Evolutionary conservation across 2,113 vertebrate species (phyloP).

Genomic region (Conger conger): DNA sequence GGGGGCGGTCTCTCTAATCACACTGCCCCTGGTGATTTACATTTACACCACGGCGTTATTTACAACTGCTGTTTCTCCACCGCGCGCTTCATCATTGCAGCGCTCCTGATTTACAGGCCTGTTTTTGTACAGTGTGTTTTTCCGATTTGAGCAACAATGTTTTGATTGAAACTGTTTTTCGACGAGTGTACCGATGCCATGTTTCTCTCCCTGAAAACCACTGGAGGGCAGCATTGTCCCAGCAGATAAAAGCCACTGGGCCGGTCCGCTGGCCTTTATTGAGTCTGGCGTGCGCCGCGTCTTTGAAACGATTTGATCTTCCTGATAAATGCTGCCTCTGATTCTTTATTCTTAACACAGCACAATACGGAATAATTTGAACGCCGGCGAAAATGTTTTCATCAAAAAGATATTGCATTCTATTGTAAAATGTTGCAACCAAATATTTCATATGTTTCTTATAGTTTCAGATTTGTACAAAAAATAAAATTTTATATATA

Average conservation of each 20-base stretch:
- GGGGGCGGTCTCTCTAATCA: too few species aligned
- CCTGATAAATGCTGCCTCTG: neutral
- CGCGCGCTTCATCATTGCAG: neutral
- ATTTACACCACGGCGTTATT: neutral
- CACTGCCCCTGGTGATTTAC: neutral
- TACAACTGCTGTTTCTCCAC: neutral
- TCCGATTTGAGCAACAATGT: neutral
- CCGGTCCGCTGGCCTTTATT: neutral
- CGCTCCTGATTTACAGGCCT: neutral
- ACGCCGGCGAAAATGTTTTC: too few species aligned
- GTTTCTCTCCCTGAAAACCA: constrained; percentile 35
- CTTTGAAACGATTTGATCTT: neutral
- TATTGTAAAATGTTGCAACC: too few species aligned
- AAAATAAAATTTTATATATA: neutral
- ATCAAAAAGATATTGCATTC: too few species aligned
- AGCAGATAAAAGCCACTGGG: constrained; percentile 18
- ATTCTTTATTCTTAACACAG: neutral
- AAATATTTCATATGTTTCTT: neutral
- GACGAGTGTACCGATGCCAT: neutral
- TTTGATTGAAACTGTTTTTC: neutral
- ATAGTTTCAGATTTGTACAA: neutral
- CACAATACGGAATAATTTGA: neutral
- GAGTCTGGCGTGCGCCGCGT: neutral
- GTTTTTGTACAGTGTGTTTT: neutral
- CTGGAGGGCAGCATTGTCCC: constrained; percentile 63